Evolutionary conservation across 1,140 invertebrate species (phyloP).

Genomic region (Cyclargus thomasi): DNA sequence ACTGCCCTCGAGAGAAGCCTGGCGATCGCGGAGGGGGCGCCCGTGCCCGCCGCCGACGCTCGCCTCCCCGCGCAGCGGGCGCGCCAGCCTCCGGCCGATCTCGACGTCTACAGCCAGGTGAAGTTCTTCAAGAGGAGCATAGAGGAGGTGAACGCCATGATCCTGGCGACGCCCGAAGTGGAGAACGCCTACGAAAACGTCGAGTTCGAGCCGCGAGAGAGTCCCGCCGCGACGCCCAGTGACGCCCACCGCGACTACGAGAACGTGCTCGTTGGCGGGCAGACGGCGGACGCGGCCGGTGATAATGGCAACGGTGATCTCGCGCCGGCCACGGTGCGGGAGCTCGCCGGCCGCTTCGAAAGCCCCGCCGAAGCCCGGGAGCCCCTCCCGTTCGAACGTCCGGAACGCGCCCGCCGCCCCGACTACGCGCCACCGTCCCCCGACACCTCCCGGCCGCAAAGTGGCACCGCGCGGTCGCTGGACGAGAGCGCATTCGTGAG

Average conservation of each 20-base stretch:
- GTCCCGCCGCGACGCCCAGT: not conserved
- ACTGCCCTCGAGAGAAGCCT: conserved; percentile 66
- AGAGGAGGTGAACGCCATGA: conserved; percentile 83
- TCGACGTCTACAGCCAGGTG: conserved; percentile 82
- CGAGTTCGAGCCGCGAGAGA: conserved; percentile 25
- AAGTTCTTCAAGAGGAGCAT: conserved; percentile 83
- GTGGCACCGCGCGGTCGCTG: conserved; percentile 81
- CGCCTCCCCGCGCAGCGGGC: conserved; percentile 75
- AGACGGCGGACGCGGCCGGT: too few relatives aligned
- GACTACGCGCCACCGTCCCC: conserved; percentile 45
- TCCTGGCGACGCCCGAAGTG: conserved; percentile 64
- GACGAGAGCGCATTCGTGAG: conserved; percentile 82
- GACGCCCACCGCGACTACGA: not conserved
- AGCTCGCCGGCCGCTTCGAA: conserved; percentile 77
- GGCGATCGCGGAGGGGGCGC: conserved; percentile 69
- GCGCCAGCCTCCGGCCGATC: conserved; percentile 54
- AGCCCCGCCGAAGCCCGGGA: conserved; percentile 73
- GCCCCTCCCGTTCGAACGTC: conserved; percentile 58
- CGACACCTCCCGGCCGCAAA: conserved; percentile 68
- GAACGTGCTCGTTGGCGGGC: not conserved
- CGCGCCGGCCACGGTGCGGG: conserved; percentile 51
- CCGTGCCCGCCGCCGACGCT: conserved; percentile 72
- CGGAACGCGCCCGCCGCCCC: conserved; percentile 36
- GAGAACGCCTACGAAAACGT: conserved; percentile 59
- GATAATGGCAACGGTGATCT: not conserved